Evolutionary conservation across 2,888 invertebrate species (phyloP).

Genomic region (Merodon equestris): DNA sequence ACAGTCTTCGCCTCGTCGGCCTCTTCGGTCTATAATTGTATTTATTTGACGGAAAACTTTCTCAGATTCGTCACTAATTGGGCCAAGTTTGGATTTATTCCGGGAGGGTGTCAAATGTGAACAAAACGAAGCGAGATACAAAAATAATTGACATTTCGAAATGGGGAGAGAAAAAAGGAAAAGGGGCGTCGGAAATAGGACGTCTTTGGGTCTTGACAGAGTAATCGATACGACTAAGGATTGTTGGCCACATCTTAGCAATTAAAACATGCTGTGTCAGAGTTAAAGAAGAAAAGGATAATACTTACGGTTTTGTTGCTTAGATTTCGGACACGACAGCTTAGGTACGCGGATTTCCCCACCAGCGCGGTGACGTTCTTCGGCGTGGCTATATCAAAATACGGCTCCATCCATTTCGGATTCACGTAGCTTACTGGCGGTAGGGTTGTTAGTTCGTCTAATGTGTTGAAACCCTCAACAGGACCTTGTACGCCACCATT

Average conservation of each 20-base stretch:
- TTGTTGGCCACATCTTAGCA: not conserved
- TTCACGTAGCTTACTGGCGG: slow-evolving; percentile 75
- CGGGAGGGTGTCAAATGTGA: slow-evolving; percentile 21
- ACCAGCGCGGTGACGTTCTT: slow-evolving; percentile 89
- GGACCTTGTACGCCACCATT: slow-evolving; percentile 78
- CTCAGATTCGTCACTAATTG: slow-evolving; percentile 24
- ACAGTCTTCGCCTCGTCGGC: no score
- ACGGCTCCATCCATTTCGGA: slow-evolving; percentile 81
- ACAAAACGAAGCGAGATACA: slow-evolving; percentile 7
- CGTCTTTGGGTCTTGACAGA: not conserved
- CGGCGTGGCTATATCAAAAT: slow-evolving; percentile 87
- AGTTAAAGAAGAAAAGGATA: no score
- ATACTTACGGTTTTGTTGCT: slow-evolving; percentile 79
- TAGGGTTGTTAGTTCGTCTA: slow-evolving; percentile 74
- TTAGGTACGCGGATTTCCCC: slow-evolving; percentile 83
- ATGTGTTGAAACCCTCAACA: slow-evolving; percentile 76
- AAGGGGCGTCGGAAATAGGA: slow-evolving; percentile 8
- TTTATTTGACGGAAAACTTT: slow-evolving; percentile 46
- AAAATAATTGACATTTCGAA: slow-evolving; percentile 41
- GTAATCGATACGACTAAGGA: no score
- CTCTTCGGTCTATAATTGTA: slow-evolving; percentile 41
- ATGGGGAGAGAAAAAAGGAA: not conserved
- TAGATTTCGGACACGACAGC: slow-evolving; percentile 78
- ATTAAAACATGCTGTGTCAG: not conserved
- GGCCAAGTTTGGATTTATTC: slow-evolving; percentile 17